Base-by-base conservation (phyloP, 2,113 vertebrate species). In the Psilopogon haemacephalus region DNA sequence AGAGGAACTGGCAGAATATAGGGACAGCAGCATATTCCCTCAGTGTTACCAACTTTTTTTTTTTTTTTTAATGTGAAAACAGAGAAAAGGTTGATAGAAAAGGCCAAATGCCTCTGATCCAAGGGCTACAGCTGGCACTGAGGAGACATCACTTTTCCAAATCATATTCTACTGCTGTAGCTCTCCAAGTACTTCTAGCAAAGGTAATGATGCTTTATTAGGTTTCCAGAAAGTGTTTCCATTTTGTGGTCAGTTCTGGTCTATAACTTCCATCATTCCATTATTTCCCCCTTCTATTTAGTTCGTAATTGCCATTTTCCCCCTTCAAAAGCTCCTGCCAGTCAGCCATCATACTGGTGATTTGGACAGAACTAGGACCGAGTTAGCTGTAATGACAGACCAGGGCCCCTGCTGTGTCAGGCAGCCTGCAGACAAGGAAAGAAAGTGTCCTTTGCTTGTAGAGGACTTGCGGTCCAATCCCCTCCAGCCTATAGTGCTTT, bases 161-260 rank as follows among this genome's bases (percentile, higher is more conserved):
- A 84, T 93, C 65, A 42, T 48, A 48, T 71, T 77, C 84, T 64
- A 42, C 72, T 0, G 0, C 52, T 64, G 59, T 74, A 59, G 64
- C 20, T 74, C 55, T 70, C n/a, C 1, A 0, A 24, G 42, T 68
- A 76, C 38, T 58, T 70, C 55, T 65, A 70, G 35, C 67, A 64
- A 82, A 95, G 64, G 87, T 93, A 96, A 95, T 68, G 63, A 91
- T 81, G 72, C 62, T 89, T 89, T 94, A 91, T 95, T 88, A 89
- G 21, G 16, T 71, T 94, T 91, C 76, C 79, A 95, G 65, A 91
- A 82, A 86, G 75, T 84, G 85, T 84, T 95, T 94, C 76, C 90
- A 90, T 86, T 94, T 64, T 81, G 76, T 38, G 69, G 85, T 89
- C 89, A 85, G 60, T 90, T 92, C 78, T 91, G 70, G 80, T 92